Evolutionary conservation across 2,797 vertebrate genomes (phyloP).

Genomic region (Miopithecus talapoin): DNA sequence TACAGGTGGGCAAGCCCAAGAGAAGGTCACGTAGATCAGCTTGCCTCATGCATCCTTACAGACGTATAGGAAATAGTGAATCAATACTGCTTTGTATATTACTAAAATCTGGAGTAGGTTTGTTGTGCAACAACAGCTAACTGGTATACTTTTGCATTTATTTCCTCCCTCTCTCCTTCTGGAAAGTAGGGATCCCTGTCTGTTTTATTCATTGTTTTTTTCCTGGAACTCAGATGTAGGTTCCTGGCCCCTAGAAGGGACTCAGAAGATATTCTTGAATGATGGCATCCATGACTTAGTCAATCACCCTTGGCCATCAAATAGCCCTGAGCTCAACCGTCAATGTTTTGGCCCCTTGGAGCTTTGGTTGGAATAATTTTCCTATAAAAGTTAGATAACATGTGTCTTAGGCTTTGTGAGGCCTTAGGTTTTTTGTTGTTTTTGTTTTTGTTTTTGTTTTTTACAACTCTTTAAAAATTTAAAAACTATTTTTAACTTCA

Average conservation of each 20-base stretch:
- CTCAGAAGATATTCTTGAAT: not conserved
- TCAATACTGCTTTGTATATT: no score
- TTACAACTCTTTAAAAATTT: not conserved
- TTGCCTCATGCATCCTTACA: no score
- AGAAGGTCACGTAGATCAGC: fast-evolving
- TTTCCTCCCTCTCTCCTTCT: not conserved
- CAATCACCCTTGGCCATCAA: not conserved
- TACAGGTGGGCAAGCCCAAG: not conserved
- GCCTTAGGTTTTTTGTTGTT: not conserved
- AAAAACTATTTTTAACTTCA: not conserved
- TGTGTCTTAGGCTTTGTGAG: not conserved
- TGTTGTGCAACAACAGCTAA: fast-evolving
- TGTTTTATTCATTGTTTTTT: not conserved
- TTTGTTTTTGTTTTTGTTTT: not conserved
- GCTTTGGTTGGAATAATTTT: not conserved
- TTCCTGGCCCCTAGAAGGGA: not conserved
- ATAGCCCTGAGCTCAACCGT: not conserved
- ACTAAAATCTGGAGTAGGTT: no score
- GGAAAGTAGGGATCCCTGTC: not conserved
- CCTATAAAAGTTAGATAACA: not conserved
- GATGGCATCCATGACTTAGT: not conserved
- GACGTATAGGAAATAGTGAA: not conserved
- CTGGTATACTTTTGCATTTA: fast-evolving
- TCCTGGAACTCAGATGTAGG: not conserved
- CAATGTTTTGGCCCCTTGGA: not conserved